A percentile compares a stretch with the other conserved stretches of the same genome.
phyloP scores from a whole-genome alignment of 2,888 invertebrate genomes.

The Drosophila formosana region DNA sequence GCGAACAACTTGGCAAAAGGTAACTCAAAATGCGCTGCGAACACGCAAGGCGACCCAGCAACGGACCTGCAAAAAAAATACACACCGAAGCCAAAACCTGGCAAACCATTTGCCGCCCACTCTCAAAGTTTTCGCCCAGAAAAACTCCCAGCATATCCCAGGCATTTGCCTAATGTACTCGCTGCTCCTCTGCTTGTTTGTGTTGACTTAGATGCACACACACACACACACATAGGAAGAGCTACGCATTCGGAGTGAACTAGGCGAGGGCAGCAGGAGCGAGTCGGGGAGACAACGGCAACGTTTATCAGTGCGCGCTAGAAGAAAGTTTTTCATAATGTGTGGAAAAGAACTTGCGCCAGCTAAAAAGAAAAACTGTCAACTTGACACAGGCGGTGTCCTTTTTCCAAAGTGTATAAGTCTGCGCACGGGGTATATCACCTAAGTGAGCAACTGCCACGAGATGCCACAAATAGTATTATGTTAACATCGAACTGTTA shows the following conservation, averaged over 20 bases:
- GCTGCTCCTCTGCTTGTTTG: slow-evolving; percentile 53
- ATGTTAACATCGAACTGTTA: too few species aligned
- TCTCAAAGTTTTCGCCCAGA: slow-evolving; percentile 16
- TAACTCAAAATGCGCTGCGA: slow-evolving; percentile 72
- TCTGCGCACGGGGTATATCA: slow-evolving; percentile 2
- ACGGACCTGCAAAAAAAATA: slow-evolving; percentile 1
- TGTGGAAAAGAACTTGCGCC: slow-evolving; percentile 67
- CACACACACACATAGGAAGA: slow-evolving; percentile 10
- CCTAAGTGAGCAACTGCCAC: slow-evolving; percentile 3
- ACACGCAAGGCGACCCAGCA: slow-evolving; percentile 59
- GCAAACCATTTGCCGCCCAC: not conserved
- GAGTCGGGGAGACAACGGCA: not conserved
- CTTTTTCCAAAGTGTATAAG: slow-evolving; percentile 23
- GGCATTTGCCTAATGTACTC: slow-evolving; percentile 74
- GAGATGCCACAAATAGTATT: not conserved
- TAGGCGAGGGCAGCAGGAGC: not conserved
- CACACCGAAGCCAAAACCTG: slow-evolving; percentile 33
- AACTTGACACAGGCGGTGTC: slow-evolving; percentile 62
- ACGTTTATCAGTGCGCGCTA: slow-evolving; percentile 63
- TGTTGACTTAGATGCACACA: slow-evolving; percentile 64
- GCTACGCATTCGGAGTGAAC: not conserved
- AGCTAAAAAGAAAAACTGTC: slow-evolving; percentile 61
- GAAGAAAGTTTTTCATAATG: slow-evolving; percentile 73
- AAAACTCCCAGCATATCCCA: slow-evolving; percentile 38
- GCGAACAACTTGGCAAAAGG: slow-evolving; percentile 75